These are phyloP conservation scores for Sandelia bainsii DNA, from an alignment of 2,797 vertebrate species.

Conservation along the genomic window DNA sequence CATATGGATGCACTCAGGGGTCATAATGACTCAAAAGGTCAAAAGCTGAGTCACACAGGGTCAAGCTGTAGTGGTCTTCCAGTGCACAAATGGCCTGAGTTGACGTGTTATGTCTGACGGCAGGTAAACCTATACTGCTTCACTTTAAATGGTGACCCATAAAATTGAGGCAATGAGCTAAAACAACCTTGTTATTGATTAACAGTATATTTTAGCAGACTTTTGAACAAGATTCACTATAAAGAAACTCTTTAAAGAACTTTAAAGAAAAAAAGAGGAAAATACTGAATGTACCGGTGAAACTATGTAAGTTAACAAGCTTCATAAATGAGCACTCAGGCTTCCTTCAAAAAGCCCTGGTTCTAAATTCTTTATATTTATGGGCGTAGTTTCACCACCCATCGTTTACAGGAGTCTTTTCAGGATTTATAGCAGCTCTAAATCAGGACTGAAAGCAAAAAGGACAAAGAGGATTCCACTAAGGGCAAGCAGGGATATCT, in stretches of 20 bases:
- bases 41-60: conserved; percentile 62
- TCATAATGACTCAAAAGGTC: conserved; percentile 76
- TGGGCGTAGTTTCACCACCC: conserved; percentile 72
- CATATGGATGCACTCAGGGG: conserved; percentile 64
- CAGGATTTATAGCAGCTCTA: conserved; percentile 81
- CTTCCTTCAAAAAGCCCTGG: conserved; percentile 67
- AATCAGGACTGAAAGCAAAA: conserved; percentile 77
- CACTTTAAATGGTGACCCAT: conserved; percentile 16
- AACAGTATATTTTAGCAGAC: neutral
- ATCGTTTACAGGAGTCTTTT: conserved; percentile 77
- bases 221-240: conserved; percentile 4
- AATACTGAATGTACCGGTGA: conserved; percentile 45
- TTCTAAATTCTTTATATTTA: conserved; percentile 80
- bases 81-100: conserved; percentile 42
- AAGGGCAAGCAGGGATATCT: conserved; percentile 69
- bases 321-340: conserved; percentile 70
- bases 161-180: conserved; percentile 17
- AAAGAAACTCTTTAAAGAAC: conserved; percentile 28
- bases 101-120: conserved; percentile 46
- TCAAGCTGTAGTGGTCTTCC: conserved; percentile 60
- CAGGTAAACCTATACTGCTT: conserved; percentile 45
- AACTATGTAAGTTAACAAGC: conserved; percentile 67
- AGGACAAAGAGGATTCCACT: conserved; percentile 79
- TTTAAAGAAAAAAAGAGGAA: conserved; percentile 44
- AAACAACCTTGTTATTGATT: conserved; percentile 33